Base-by-base conservation (phyloP, 2,113 vertebrate species). In the Heterotilapia buettikoferi region DNA sequence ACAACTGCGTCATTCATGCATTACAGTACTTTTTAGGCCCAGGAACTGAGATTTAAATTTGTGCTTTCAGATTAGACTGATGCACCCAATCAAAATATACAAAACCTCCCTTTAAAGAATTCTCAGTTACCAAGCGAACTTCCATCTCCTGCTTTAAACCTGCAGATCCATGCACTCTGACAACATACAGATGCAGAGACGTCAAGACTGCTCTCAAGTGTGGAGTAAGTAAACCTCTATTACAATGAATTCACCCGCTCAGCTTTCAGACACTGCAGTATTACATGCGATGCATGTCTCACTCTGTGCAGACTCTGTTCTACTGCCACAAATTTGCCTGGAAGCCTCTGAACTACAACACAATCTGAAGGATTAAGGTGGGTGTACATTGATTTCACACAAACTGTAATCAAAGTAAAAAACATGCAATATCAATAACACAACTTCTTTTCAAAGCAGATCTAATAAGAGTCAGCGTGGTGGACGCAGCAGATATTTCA, bases 121-220 rank as follows among this genome's bases (percentile, higher is more conserved):
- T 31, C 6, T 76, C 24, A 78, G 43, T 52, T 78, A 52, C 3
- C 18, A 52, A 33, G n/a, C 71, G 5, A 26, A n/a, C 14, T n/a
- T 43, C 7, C 14, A 24, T 82, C 11, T 29, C 14, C 38, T 73
- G 36, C 6, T 19, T 90, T 33, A 9, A 63, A 43, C 71, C 1
- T 33, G 84, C 89, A 73, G 93, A 97, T 54, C 95, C 94, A n/a
- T 99, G 98, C 36, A 90, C 93, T 53, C 82, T 94, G 56, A 83
- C 92, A 0, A 2, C 45, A 3, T 97, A 97, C 94, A 97, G 96
- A 95, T 96, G 97, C 95, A 96, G 91, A 61, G 94, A 97, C 86
- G 19, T 92, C 0, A 86, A 86, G 50, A 96, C 94, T 0, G 95
- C 97, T 3, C 13, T 40, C 57, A 88, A 57, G 21, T 97, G 97